phyloP scores from a whole-genome alignment of 2,797 vertebrate genomes.

The Pipistrellus pygmaeus region DNA sequence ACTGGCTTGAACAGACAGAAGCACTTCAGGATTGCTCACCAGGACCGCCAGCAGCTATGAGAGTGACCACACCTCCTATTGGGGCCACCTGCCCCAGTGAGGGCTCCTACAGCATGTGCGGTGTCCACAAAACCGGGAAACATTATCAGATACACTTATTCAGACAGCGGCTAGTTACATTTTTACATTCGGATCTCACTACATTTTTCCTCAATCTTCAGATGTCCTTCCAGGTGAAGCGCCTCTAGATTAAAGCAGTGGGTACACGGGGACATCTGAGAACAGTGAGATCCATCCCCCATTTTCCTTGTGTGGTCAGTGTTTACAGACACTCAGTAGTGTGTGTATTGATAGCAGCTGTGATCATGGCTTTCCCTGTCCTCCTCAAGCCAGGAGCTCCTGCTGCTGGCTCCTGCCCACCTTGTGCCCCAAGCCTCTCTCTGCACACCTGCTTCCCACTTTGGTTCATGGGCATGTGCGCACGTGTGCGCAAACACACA shows the following conservation, averaged over 20 bases:
- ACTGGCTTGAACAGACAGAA: neutral
- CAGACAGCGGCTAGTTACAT: neutral
- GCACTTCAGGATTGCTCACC: accelerated
- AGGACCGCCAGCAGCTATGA: neutral
- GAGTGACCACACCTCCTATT: accelerated
- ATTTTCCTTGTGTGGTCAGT: neutral
- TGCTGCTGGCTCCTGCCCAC: neutral
- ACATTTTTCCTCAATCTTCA: neutral
- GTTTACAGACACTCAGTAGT: neutral
- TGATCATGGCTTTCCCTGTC: accelerated
- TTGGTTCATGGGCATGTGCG: neutral
- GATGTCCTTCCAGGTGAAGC: neutral
- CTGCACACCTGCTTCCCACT: neutral
- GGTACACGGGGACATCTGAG: neutral
- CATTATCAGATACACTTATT: neutral
- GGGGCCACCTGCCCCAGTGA: neutral
- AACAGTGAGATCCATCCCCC: neutral
- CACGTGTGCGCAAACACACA: neutral
- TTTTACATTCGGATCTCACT: neutral
- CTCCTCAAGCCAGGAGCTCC: neutral
- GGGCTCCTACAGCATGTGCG: accelerated
- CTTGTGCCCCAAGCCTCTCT: neutral
- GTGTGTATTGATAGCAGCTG: neutral
- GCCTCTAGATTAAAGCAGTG: neutral
- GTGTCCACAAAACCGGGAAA: neutral